Conservation (phyloP, 1,140 invertebrate species). For the Caerostris darwini region DNA sequence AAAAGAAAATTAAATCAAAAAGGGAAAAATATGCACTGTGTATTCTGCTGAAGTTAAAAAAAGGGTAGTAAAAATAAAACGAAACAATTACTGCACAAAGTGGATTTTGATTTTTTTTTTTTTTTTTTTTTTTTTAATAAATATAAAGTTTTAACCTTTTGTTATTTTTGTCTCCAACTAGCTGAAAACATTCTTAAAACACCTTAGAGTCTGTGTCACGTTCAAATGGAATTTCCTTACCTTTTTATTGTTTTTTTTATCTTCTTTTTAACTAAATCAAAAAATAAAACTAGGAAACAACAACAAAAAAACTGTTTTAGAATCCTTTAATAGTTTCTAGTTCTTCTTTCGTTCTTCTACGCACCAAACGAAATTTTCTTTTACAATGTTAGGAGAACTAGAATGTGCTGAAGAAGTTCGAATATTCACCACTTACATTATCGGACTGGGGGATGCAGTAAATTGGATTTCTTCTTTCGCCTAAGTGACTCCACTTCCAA, state of each 20-base stretch:
- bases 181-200: background rate
- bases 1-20: background rate
- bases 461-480: conserved; percentile 74
- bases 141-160: conserved; percentile 13
- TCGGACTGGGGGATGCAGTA: conserved; percentile 72
- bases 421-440: conserved; percentile 71
- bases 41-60: conserved; percentile 11
- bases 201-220: conserved; percentile 25
- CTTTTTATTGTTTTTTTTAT: too few species aligned
- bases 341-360: background rate
- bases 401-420: conserved; percentile 55
- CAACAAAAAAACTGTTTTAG: background rate
- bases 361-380: conserved; percentile 42
- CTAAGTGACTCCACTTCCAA: conserved; percentile 75
- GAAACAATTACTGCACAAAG: conserved; percentile 57
- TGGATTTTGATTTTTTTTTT: conserved; percentile 43
- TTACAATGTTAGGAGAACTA: conserved; percentile 66
- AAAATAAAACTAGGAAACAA: conserved; percentile 2
- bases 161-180: conserved; percentile 3
- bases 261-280: too few species aligned
- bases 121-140: background rate
- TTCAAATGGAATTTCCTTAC: background rate
- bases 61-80: background rate
- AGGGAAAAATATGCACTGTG: background rate
- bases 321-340: conserved; percentile 76